Evolutionary conservation across 37 sponge, comb jelly and placozoan genomes (phyloP), one percentile per base, ranked within the genome.

Genomic region (Bolinopsis microptera): DNA sequence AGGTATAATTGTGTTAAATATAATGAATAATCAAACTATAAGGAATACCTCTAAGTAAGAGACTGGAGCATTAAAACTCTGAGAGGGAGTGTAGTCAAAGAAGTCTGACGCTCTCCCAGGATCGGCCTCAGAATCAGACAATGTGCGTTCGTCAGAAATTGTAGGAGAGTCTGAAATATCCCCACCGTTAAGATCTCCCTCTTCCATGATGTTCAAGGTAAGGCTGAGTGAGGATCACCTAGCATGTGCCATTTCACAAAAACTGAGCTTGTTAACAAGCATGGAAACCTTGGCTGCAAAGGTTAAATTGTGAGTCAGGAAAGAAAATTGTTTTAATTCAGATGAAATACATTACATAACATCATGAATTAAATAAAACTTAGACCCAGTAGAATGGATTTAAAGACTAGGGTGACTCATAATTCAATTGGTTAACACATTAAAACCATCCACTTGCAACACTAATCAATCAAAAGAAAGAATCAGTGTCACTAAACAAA

Each of bases 81-180:
- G 75, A 30, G 75, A 30, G 13, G 26, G 75, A 24, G 31, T 72
- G 31, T 72, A n/a, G 18, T 72, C 26, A 72, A 72, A 28, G 5
- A 30, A n/a, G 31, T 28, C 31, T 72, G 75, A 30, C 3, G 75
- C 75, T 28, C 26, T 72, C 2, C 31, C 75, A 30, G 75, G 75
- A n/a, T 72, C 75, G 18, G 31, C 26, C 75, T 72, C 75, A 28
- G 31, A 72, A n/a, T 72, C 75, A 72, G 75, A 72, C 26, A 72
- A 28, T 8, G 31, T 30, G 31, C 75, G 26, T 5, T 8, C 26
- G 18, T 72, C 75, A 2, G 75, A 72, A 72, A 72, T 72, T n/a
- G 75, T 28, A 8, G 75, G 75, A 21, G 75, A 72, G 75, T 72
- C 75, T 24, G 75, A 72, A 72, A 72, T 30, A n/a, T 72, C 75